Evolutionary conservation across 2,113 vertebrate species (phyloP).

Genomic region (Eptatretus burgeri): DNA sequence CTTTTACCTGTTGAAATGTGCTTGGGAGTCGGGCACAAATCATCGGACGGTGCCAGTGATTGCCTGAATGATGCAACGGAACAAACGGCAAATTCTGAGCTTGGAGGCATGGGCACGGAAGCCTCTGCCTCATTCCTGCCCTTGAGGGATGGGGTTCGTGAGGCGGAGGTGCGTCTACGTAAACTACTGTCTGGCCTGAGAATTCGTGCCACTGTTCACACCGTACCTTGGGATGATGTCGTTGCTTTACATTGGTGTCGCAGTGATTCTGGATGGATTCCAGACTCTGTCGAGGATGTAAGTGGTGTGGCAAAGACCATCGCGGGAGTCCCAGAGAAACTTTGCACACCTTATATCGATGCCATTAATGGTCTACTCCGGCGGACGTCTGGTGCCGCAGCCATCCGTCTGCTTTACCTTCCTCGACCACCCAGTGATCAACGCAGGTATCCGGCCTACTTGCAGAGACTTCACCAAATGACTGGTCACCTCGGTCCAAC

Average conservation of each 20-base stretch:
- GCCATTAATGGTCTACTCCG: constrained; percentile 29
- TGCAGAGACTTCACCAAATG: constrained; percentile 43
- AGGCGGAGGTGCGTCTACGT: constrained; percentile 31
- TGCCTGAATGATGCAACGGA: neutral
- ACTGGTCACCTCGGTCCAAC: constrained; percentile 45
- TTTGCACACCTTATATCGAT: neutral
- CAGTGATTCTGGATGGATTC: neutral
- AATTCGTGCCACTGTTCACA: constrained; percentile 35
- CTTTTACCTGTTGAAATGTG: constrained; percentile 52
- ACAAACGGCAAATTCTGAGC: neutral
- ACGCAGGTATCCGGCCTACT: constrained; percentile 28
- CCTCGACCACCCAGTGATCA: constrained; percentile 46
- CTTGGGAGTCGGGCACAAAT: constrained; percentile 19
- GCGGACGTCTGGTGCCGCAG: constrained; percentile 16
- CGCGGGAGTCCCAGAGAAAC: no score
- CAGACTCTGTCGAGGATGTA: neutral
- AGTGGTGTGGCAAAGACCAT: no score
- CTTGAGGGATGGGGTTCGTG: neutral
- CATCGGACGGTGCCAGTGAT: neutral
- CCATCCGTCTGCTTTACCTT: constrained; percentile 47
- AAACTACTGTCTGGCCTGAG: constrained; percentile 42
- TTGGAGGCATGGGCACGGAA: neutral
- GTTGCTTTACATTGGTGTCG: constrained; percentile 49
- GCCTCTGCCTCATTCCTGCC: neutral
- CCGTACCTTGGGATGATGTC: constrained; percentile 42